Conservation (phyloP, 2,113 vertebrate species). For the Entelurus aequoreus region DNA sequence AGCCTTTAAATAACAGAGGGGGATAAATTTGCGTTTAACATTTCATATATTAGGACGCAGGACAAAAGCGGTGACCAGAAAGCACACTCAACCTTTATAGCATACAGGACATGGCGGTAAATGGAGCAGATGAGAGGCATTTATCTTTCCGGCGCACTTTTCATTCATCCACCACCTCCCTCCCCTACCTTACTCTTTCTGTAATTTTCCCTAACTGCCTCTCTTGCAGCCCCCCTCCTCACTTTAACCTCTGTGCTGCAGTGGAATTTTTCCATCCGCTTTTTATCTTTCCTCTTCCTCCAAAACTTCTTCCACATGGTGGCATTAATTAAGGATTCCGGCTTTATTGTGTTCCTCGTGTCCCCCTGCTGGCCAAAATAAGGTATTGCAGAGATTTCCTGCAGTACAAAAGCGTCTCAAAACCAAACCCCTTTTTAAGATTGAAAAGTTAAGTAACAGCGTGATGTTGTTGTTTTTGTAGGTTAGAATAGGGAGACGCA, state of each 20-base stretch:
- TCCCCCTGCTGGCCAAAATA: conserved; percentile 76
- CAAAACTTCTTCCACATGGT: conserved; percentile 55
- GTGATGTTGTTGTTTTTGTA: no score
- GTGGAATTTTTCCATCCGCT: conserved; percentile 70
- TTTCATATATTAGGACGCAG: conserved; percentile 29
- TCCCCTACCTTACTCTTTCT: conserved; percentile 24
- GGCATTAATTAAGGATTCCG: conserved; percentile 11
- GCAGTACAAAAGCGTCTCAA: neutral
- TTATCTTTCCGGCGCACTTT: conserved; percentile 43
- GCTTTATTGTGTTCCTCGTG: conserved; percentile 46
- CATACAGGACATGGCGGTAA: conserved; percentile 47
- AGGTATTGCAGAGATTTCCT: conserved; percentile 2
- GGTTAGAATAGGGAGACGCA: neutral
- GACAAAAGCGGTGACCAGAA: conserved; percentile 57
- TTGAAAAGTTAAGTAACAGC: neutral
- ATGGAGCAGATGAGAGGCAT: conserved; percentile 56
- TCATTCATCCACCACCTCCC: conserved; percentile 10
- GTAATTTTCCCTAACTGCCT: conserved; percentile 55
- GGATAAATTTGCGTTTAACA: conserved; percentile 13
- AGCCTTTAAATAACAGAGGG: conserved; percentile 74
- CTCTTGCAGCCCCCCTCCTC: conserved; percentile 32
- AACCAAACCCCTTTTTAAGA: neutral
- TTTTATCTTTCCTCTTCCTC: conserved; percentile 40
- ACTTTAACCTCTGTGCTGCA: conserved; percentile 67
- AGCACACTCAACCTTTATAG: conserved; percentile 48